Evolutionary conservation across 37 sponge, comb jelly and placozoan species (phyloP).

Genomic region (Cladorhizidae sp.): DNA sequence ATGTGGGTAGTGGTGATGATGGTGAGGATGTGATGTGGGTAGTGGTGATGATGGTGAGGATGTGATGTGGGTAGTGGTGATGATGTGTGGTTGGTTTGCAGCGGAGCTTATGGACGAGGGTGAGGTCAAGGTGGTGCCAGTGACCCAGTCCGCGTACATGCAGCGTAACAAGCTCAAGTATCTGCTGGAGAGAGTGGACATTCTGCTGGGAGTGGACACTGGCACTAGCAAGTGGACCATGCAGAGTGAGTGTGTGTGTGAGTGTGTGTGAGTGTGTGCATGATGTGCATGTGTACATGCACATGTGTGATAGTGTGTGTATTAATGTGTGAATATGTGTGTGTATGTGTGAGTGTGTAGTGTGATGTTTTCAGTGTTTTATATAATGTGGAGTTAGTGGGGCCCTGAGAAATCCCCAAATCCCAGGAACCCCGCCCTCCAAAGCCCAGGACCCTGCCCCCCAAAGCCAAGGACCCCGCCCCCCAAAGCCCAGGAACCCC

Average conservation of each 20-base stretch:
- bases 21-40: too few species aligned
- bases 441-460: too few species aligned
- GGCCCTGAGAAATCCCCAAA: too few species aligned
- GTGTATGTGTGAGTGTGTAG: not conserved
- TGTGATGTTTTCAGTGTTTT: not conserved
- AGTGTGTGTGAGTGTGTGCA: conserved; percentile 6
- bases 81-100: not conserved
- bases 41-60: too few species aligned
- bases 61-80: too few species aligned
- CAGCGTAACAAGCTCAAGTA: conserved; percentile 58
- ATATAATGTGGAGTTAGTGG: too few species aligned
- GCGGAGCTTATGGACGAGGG: conserved; percentile 26
- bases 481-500: too few species aligned
- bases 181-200: conserved; percentile 58
- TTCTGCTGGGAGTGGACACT: conserved; percentile 22
- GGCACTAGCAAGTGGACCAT: conserved; percentile 32
- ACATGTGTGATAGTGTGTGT: too few species aligned
- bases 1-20: too few species aligned
- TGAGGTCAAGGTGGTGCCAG: conserved; percentile 28
- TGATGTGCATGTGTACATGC: not conserved
- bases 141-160: conserved; percentile 60
- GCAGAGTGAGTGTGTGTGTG: conserved; percentile 22
- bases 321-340: too few species aligned
- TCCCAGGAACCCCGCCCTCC: too few species aligned
- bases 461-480: too few species aligned